Percentiles rank a stretch among this genome's conserved stretches.
phyloP scores from a whole-genome alignment of 2,888 invertebrate species.

The Drosophila paramelanica region DNA sequence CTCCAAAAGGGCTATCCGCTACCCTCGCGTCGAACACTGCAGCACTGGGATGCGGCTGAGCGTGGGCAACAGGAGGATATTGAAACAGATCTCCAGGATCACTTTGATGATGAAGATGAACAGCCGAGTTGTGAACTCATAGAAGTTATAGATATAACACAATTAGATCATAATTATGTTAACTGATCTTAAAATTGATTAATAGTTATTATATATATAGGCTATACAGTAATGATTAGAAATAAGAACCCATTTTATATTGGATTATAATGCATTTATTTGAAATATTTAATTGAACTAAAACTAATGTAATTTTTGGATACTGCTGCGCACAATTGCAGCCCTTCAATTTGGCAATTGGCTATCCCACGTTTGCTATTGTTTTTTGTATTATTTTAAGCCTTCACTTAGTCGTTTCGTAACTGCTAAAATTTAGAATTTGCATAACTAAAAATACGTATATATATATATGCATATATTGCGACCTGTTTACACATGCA shows the following conservation, averaged over 20 bases:
- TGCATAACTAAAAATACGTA: conserved; percentile 39
- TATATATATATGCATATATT: conserved; percentile 42
- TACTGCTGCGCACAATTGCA: conserved; percentile 46
- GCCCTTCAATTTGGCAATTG: conserved; percentile 37
- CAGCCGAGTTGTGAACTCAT: not conserved
- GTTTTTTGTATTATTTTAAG: conserved; percentile 3
- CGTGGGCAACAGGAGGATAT: not conserved
- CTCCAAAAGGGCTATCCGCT: conserved; percentile 21
- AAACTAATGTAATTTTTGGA: conserved; percentile 54
- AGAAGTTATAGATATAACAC: conserved; percentile 6
- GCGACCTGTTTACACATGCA: conserved; percentile 38
- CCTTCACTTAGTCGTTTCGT: conserved; percentile 65
- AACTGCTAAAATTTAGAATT: conserved; percentile 45
- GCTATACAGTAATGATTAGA: not conserved
- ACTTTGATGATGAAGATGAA: not conserved
- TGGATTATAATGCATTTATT: conserved; percentile 65
- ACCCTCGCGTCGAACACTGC: conserved; percentile 15
- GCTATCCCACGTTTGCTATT: conserved; percentile 27
- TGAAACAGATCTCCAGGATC: no score
- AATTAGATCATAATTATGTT: conserved; percentile 18
- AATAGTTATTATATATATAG: not conserved
- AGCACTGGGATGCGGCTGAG: not conserved
- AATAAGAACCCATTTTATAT: conserved; percentile 2
- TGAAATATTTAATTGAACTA: conserved; percentile 53
- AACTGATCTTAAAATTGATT: conserved; percentile 2